A percentile compares a stretch with the other conserved stretches of the same genome.
These are phyloP conservation scores for Aplochiton taeniatus DNA, from an alignment of 2,797 vertebrate species.

Conservation along the genomic window DNA sequence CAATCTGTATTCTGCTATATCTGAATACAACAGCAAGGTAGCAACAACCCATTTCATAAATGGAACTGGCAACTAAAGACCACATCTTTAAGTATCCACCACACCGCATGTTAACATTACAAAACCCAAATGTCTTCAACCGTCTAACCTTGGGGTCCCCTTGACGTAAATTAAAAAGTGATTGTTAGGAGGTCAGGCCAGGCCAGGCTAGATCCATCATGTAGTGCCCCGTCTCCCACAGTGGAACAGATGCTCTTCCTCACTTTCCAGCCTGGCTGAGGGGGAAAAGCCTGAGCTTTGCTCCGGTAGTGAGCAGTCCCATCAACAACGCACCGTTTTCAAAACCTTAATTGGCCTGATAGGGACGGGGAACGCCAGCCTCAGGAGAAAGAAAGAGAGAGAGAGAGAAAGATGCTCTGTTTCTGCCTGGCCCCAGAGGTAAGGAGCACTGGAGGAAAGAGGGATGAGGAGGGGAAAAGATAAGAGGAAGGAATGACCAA, in stretches of 20 bases:
- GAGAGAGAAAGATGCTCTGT: constrained; percentile 5
- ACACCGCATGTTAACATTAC: too few species aligned
- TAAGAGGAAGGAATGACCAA: constrained; percentile 30
- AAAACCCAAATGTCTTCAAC: too few species aligned
- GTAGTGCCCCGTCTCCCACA: constrained; percentile 19
- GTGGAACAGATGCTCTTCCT: constrained; percentile 58
- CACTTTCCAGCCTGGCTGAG: constrained; percentile 58
- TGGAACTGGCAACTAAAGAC: too few species aligned
- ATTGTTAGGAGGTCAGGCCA: constrained; percentile 53
- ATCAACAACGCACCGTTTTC: constrained; percentile 57
- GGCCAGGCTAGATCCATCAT: constrained; percentile 45
- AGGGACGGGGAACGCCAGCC: constrained; percentile 43
- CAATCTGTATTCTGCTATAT: too few species aligned
- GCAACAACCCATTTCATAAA: too few species aligned
- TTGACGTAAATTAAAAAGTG: constrained; percentile 51
- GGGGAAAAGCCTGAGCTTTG: constrained; percentile 55
- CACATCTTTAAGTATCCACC: too few species aligned
- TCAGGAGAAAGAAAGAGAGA: constrained; percentile 38
- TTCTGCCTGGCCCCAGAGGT: too few species aligned
- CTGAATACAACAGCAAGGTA: too few species aligned
- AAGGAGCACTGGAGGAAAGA: too few species aligned
- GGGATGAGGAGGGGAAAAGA: constrained; percentile 2
- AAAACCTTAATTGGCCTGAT: constrained; percentile 65
- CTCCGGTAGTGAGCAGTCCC: constrained; percentile 31
- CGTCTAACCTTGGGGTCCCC: too few species aligned